Evolutionary conservation across 2,113 vertebrate species (phyloP).

Genomic region (Scomber japonicus): DNA sequence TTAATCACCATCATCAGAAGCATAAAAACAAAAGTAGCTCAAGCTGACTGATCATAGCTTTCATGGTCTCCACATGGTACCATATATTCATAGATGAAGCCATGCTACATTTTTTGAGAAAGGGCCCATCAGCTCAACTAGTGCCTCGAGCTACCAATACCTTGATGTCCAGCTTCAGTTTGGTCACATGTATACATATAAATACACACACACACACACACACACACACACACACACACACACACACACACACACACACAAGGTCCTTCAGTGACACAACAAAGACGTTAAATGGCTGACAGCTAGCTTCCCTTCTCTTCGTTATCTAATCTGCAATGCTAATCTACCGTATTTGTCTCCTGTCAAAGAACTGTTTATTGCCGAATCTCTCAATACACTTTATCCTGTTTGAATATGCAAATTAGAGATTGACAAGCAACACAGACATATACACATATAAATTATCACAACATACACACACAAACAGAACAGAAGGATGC

Average conservation of each 20-base stretch:
- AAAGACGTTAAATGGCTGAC: slow-evolving; percentile 28
- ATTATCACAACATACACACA: slow-evolving; percentile 15
- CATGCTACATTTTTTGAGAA: no score
- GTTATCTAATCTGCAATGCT: slow-evolving; percentile 62
- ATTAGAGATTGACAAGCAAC: slow-evolving; percentile 30
- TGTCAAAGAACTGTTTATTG: slow-evolving; percentile 63
- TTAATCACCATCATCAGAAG: no score
- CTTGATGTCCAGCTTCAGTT: no score
- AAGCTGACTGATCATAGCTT: no score
- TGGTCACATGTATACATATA: no score
- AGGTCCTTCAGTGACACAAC: not conserved
- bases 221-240: not conserved
- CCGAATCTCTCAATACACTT: slow-evolving; percentile 56
- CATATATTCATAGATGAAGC: no score
- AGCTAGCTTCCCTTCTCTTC: slow-evolving; percentile 15
- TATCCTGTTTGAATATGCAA: slow-evolving; percentile 71
- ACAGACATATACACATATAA: slow-evolving; percentile 6
- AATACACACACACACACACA: slow-evolving; percentile 20
- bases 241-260: slow-evolving; percentile 1
- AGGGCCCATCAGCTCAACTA: no score
- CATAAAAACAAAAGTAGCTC: no score
- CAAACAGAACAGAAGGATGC: slow-evolving; percentile 24
- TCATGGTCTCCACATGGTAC: no score
- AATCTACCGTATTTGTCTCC: slow-evolving; percentile 50
- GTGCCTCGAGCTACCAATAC: no score